These are phyloP conservation scores for Oenanthe oenanthe DNA, from an alignment of 2,113 vertebrate species.

Conservation along the genomic window DNA sequence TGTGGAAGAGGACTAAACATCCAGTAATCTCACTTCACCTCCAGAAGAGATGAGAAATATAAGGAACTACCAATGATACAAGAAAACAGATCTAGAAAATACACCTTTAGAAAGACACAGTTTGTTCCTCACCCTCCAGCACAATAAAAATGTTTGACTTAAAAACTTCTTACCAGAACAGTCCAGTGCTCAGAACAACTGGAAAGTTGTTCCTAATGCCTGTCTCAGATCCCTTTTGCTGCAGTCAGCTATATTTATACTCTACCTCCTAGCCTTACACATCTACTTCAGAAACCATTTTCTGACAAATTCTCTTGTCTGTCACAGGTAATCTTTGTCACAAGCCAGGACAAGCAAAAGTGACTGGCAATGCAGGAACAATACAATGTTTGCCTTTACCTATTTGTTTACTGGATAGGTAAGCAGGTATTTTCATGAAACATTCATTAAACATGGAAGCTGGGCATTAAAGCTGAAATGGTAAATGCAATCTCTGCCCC, in stretches of 20 bases:
- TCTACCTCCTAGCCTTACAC: background rate
- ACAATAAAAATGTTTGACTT: background rate
- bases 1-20: background rate
- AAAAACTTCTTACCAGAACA: background rate
- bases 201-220: background rate
- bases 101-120: background rate
- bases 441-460: background rate
- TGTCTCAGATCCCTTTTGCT: background rate
- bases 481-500: background rate
- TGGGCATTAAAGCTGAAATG: background rate
- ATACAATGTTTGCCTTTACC: background rate
- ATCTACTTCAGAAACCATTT: background rate
- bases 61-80: background rate
- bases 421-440: background rate
- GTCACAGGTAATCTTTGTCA: background rate
- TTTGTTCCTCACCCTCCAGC: background rate
- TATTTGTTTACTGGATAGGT: background rate
- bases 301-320: background rate
- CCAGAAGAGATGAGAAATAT: background rate
- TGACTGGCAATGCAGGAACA: background rate
- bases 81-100: background rate
- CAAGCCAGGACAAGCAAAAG: background rate
- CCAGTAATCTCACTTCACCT: background rate
- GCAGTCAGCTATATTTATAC: background rate
- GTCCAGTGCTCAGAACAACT: background rate